Evolutionary conservation across 2,113 vertebrate genomes (phyloP).

Genomic region (Antechinus stuartii): DNA sequence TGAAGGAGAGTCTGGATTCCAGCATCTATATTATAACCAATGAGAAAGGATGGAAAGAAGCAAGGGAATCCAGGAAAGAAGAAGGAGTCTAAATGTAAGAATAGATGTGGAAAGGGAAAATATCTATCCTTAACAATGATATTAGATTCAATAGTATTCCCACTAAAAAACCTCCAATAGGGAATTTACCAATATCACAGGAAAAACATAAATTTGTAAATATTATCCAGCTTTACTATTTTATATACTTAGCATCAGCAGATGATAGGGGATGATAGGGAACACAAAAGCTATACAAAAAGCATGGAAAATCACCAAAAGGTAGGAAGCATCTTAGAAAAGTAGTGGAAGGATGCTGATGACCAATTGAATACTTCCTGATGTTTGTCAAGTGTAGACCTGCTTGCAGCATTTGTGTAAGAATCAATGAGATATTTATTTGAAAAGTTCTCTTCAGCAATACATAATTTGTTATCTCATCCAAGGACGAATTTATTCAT

Average conservation of each 20-base stretch:
- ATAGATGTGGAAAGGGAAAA: background rate
- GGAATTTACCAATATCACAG: background rate
- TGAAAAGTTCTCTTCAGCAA: background rate
- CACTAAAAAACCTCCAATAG: background rate
- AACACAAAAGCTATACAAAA: background rate
- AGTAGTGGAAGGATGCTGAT: background rate
- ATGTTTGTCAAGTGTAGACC: slow-evolving; percentile 17
- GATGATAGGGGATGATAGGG: background rate
- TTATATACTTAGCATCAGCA: background rate
- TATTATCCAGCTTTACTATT: background rate
- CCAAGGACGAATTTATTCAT: background rate
- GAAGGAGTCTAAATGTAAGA: background rate
- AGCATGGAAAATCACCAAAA: background rate
- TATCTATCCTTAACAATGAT: background rate
- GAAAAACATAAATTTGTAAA: background rate
- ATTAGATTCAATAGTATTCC: background rate
- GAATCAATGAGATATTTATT: background rate
- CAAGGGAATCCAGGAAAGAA: background rate
- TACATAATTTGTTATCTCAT: background rate
- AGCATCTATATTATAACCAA: background rate
- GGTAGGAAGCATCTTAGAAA: background rate
- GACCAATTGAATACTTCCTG: background rate
- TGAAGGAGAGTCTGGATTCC: background rate
- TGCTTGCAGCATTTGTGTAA: background rate
- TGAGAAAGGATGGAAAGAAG: background rate